Conservation (phyloP, 2,113 vertebrate species). For the Rallus limicola region DNA sequence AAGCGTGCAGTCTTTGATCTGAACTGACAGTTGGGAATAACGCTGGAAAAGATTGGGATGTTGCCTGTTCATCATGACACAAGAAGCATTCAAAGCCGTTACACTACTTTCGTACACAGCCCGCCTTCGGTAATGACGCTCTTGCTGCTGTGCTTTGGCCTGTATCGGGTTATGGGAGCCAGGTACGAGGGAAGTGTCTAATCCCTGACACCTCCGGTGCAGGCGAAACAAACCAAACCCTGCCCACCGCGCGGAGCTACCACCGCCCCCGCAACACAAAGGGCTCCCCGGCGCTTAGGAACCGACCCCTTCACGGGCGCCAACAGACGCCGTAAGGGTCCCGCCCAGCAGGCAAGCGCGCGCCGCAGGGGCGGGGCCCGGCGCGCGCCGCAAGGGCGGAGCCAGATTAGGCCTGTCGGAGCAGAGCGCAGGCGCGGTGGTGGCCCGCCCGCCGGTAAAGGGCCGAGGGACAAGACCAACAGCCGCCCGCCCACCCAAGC, state of each 20-base stretch:
- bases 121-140: not conserved
- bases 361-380: not conserved
- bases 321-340: no score
- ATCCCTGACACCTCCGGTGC: no score
- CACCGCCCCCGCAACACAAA: not conserved
- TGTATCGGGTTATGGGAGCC: fast-evolving
- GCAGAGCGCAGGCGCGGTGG: not conserved
- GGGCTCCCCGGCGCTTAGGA: not conserved
- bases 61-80: not conserved
- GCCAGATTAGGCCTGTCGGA: not conserved
- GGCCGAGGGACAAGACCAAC: not conserved
- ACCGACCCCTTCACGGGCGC: no score
- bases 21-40: conserved; percentile 98
- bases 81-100: not conserved
- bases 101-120: not conserved
- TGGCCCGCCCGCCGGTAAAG: no score
- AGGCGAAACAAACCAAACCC: fast-evolving
- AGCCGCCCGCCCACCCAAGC: no score
- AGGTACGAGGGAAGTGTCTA: not conserved
- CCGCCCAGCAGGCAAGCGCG: not conserved
- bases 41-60: conserved; percentile 72
- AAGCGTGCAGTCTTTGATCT: conserved; percentile 94
- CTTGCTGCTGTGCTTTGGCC: not conserved
- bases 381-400: not conserved
- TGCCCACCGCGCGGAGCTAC: no score